Conservation (phyloP, 1,140 invertebrate species). For the Scaptodrosophila lebanonensis region DNA sequence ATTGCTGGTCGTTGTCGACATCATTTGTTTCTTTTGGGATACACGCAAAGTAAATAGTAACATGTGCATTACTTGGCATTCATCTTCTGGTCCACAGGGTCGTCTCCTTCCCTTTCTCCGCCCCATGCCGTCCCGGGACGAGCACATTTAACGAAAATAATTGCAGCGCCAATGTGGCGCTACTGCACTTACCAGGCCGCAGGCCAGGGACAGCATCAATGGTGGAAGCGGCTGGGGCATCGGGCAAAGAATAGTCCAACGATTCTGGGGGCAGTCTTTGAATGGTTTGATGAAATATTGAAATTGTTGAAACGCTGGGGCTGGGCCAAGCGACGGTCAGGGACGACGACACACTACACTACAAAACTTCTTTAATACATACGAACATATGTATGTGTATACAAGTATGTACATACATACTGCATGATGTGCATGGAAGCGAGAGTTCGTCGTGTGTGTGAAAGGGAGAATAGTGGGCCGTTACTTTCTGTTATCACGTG, state of each 20-base stretch:
- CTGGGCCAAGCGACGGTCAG: conserved; percentile 4
- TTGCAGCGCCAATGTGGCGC: conserved; percentile 69
- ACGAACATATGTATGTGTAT: too few species aligned
- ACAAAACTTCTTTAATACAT: too few species aligned
- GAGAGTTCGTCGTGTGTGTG: too few species aligned
- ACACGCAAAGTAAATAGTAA: conserved; percentile 71
- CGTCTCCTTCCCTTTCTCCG: background rate
- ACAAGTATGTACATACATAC: too few species aligned
- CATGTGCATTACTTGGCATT: conserved; percentile 73
- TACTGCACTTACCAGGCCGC: conserved; percentile 56
- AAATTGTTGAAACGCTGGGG: conserved; percentile 58
- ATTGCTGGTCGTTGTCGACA: background rate
- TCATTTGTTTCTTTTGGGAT: conserved; percentile 52
- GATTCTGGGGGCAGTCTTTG: conserved; percentile 48
- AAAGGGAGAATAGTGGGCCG: conserved; percentile 8
- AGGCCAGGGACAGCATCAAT: background rate
- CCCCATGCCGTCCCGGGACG: background rate
- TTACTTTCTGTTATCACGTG: conserved; percentile 41
- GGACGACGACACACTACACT: too few species aligned
- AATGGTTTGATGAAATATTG: conserved; percentile 74
- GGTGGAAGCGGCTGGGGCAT: too few species aligned
- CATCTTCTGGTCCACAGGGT: conserved; percentile 30
- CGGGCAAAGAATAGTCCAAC: too few species aligned
- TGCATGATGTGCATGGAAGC: too few species aligned
- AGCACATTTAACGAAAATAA: conserved; percentile 72